These are phyloP conservation scores for Cololabis saira DNA, from an alignment of 2,113 vertebrate species.

Conservation along the genomic window DNA sequence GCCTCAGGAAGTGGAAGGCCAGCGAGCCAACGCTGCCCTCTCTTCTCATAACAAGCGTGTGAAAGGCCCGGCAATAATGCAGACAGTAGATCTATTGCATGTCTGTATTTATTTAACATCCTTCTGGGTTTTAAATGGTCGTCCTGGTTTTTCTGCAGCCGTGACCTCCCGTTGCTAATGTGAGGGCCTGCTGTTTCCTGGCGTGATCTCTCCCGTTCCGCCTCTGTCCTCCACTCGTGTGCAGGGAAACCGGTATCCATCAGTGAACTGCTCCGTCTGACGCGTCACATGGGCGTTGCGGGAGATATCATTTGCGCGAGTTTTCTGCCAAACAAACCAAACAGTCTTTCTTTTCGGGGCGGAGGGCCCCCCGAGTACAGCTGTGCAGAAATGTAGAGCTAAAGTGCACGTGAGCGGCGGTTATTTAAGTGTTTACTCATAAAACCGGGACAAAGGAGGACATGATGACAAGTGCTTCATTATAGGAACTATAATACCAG, in stretches of 20 bases:
- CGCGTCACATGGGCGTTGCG: constrained; percentile 4
- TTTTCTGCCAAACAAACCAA: constrained; percentile 50
- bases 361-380: not conserved
- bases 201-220: constrained; percentile 29
- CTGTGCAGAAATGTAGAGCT: constrained; percentile 22
- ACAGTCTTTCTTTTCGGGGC: constrained; percentile 10
- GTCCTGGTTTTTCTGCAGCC: constrained; percentile 28
- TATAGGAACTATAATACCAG: too few relatives aligned
- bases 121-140: constrained; percentile 54
- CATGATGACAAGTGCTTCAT: not conserved
- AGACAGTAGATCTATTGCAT: constrained; percentile 40
- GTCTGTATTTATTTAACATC: constrained; percentile 62
- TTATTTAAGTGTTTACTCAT: constrained; percentile 18
- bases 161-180: constrained; percentile 15
- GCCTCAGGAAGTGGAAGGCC: constrained; percentile 19
- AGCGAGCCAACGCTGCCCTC: constrained; percentile 33
- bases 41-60: constrained; percentile 26
- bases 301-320: constrained; percentile 29
- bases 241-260: constrained; percentile 38
- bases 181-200: constrained; percentile 47
- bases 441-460: constrained; percentile 15
- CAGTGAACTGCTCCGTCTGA: constrained; percentile 10
- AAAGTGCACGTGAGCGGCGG: constrained; percentile 3
- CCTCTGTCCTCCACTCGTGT: constrained; percentile 2
- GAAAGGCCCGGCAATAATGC: constrained; percentile 24